Evolutionary conservation across 23 tunicate genomes (phyloP), one percentile per base, ranked within the genome.

Genomic region (Styela clava): DNA sequence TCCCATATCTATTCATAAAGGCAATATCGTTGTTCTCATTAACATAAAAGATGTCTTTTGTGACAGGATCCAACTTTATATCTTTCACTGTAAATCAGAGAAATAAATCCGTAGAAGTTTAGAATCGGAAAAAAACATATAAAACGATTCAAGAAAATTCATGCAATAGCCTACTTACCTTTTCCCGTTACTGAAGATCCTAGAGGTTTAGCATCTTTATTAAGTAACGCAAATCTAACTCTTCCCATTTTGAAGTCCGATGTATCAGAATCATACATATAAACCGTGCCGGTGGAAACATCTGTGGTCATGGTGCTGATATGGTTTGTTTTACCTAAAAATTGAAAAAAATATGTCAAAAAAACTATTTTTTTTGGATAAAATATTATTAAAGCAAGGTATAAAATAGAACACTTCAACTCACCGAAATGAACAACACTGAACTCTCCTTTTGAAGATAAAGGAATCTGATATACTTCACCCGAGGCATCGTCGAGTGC

Each of bases 391-490:
- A n/a, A 5, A 12, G 12, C 56, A 44, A 44, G 12, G 56, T 44
- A 44, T 5, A 26, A 65, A 5, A 65, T 25, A 65, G 7, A 16
- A 7, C 71, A 65, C 30, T 5, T 25, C 16, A 5, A 25, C 71
- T 7, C 16, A 65, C 71, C 71, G 16, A 65, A 25, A 5, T 65
- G 71, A 65, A 65, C 30, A 16, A 65, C 71, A 65, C 31, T 25
- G 71, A 25, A 65, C 7, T 65, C 71, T 65, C 31, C 71, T 26
- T 26, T 28, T 7, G 30, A 28, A 3, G 30, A 25, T 16, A 65
- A 16, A 7, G 71, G 71, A 65, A 65, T 26, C 71, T 65, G 71
- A 65, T 65, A 65, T 65, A 65, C 71, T 25, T 65, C 71, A 25
- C 71, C 71, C 71, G 30, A 25, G 30, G 31, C 71, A 65, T 65